Percentiles rank a stretch among this genome's conserved stretches.
phyloP scores from a whole-genome alignment of 2,797 vertebrate genomes.

The Lophotriccus pileatus region DNA sequence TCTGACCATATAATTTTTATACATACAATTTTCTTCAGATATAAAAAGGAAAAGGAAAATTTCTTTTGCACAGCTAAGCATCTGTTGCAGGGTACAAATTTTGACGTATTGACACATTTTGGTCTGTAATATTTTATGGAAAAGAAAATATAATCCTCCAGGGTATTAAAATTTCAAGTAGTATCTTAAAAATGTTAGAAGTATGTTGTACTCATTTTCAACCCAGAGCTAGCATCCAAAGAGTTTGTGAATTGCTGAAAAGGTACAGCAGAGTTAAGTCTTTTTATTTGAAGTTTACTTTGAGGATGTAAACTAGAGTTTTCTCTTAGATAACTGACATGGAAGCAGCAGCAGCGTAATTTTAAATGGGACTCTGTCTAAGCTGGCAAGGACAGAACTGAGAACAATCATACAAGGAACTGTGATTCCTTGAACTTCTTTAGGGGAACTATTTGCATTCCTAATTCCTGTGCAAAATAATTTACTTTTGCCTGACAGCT shows the following conservation, averaged over 20 bases:
- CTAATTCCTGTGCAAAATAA: not conserved
- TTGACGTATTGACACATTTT: constrained; percentile 45
- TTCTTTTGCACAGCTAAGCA: not conserved
- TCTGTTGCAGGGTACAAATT: constrained; percentile 20
- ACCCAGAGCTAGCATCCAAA: not conserved
- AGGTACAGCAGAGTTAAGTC: not conserved
- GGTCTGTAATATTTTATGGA: constrained; percentile 31
- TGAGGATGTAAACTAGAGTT: not conserved
- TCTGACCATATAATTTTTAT: not conserved
- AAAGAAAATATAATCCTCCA: not conserved
- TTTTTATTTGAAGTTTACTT: constrained; percentile 14
- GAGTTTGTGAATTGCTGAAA: not conserved
- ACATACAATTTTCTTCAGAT: not conserved
- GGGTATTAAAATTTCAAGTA: constrained; percentile 58
- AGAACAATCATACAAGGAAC: not conserved
- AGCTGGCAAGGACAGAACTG: not conserved
- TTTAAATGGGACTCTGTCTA: not conserved
- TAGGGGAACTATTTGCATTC: not conserved
- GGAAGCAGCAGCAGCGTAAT: not conserved
- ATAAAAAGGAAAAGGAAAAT: not conserved
- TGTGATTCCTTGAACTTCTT: not conserved
- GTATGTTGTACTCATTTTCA: constrained; percentile 5
- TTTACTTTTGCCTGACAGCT: not conserved
- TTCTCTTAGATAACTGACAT: not conserved
- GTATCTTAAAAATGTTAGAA: not conserved